phyloP scores from a whole-genome alignment of 2,113 vertebrate genomes.

The Shinisaurus crocodilurus region DNA sequence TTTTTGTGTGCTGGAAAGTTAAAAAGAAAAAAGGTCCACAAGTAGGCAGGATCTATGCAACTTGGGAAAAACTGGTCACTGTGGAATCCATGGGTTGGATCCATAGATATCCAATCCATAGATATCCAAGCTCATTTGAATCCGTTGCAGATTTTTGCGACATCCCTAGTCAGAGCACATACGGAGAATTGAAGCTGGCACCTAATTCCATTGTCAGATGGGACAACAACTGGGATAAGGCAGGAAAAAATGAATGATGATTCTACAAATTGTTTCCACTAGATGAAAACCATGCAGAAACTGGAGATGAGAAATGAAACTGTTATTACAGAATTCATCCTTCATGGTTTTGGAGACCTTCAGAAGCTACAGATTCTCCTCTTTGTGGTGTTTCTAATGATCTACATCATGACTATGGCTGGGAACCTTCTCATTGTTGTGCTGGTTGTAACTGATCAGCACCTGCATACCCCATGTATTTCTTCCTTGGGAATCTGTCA shows the following conservation, averaged over 20 bases:
- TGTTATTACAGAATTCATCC: conserved; percentile 47
- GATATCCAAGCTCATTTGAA: no score
- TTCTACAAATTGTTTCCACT: neutral
- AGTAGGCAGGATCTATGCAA: no score
- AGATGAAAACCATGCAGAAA: neutral
- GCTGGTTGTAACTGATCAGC: conserved; percentile 22
- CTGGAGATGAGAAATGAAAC: conserved; percentile 47
- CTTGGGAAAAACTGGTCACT: no score
- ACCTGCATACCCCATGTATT: conserved; percentile 56
- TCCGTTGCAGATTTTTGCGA: no score
- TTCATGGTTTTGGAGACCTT: conserved; percentile 54
- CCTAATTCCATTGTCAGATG: neutral
- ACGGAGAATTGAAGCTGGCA: neutral
- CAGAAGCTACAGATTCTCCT: conserved; percentile 30
- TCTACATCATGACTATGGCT: conserved; percentile 50
- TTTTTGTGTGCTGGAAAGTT: no score
- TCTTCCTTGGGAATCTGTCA: conserved; percentile 57
- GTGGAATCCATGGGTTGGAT: no score
- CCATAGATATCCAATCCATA: no score
- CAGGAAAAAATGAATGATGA: neutral
- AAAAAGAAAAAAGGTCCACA: no score
- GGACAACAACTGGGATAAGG: neutral
- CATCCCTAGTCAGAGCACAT: no score
- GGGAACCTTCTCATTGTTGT: conserved; percentile 53
- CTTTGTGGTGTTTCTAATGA: conserved; percentile 56